Evolutionary conservation across 2,797 vertebrate species (phyloP), one percentile per base, ranked within the genome.

Genomic region (Micrastur ruficollis): DNA sequence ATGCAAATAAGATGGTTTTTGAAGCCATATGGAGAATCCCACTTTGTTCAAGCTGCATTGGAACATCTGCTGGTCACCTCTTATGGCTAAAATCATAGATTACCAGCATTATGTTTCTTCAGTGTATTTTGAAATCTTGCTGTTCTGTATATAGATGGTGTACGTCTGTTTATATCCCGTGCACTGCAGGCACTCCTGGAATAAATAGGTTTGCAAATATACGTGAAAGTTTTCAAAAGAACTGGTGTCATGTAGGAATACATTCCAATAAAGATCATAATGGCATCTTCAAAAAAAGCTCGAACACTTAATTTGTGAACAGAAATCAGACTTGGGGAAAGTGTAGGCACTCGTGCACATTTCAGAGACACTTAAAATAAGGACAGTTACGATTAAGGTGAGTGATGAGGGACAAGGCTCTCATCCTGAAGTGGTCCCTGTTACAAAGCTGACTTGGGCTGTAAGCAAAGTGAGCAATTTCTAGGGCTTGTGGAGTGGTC

Each of bases 271-370:
- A 63, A 81, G 52, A 49, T 23, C 2, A 7, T 31, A 8, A 18
- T 13, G 12, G 50, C 36, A 21, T 56, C n/a, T 56, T 72, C 23
- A 11, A 5, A 62, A 78, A 32, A 62, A 58, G 31, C 27, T 47
- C 46, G 21, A 34, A 23, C 5, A 9, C 31, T 81, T 12, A 21
- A 6, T 61, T 50, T 42, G 23, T 4, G 8, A 47, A 3, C 11
- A 66, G 70, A 50, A 53, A 20, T 9, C 4, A 15, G 31, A 2
- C 36, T 31, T 75, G 20, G 38, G 49, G 31, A 44, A 44, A 38
- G 11, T 2, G 8, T 46, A 36, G n/a, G 59, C 40, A 22, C 36
- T 85, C 3, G 2, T 19, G 71, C 5, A 11, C 0, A 0, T 36
- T 84, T 59, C 40, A 50, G 21, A 47, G 19, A 27, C 12, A 26